These are phyloP conservation scores for Drosophila putrida DNA, from an alignment of 2,888 invertebrate genomes.

Conservation along the genomic window DNA sequence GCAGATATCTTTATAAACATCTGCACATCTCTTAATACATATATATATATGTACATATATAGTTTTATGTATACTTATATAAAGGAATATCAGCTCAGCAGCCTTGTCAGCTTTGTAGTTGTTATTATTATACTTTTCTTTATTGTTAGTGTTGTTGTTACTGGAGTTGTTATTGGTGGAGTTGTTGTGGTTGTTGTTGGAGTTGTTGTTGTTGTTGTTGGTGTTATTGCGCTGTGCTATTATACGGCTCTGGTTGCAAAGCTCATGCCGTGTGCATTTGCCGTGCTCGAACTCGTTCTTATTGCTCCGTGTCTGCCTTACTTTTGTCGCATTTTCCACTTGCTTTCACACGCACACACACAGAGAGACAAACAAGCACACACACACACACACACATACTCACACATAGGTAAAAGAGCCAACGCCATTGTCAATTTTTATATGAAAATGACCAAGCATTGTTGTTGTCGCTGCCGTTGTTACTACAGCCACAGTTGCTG, in stretches of 20 bases:
- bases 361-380: slow-evolving; percentile 3
- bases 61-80: neutral
- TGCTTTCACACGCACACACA: slow-evolving; percentile 43
- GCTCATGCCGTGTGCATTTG: slow-evolving; percentile 56
- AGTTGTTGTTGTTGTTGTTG: slow-evolving; percentile 30
- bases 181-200: slow-evolving; percentile 8
- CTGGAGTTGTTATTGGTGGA: slow-evolving; percentile 22
- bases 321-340: slow-evolving; percentile 69
- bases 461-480: slow-evolving; percentile 21
- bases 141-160: slow-evolving; percentile 25
- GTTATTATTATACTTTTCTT: slow-evolving; percentile 22
- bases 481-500: slow-evolving; percentile 31
- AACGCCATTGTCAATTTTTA: slow-evolving; percentile 63
- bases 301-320: slow-evolving; percentile 46
- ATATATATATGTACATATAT: neutral
- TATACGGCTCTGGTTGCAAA: slow-evolving; percentile 46
- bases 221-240: slow-evolving; percentile 31
- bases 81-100: slow-evolving; percentile 41
- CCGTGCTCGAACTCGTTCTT: slow-evolving; percentile 35
- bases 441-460: slow-evolving; percentile 67
- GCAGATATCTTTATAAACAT: slow-evolving; percentile 6
- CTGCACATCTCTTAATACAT: neutral
- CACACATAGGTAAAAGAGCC: slow-evolving; percentile 33
- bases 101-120: slow-evolving; percentile 59
- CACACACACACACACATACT: slow-evolving; percentile 12